phyloP scores from a whole-genome alignment of 2,797 vertebrate genomes.

The Aplochiton taeniatus region DNA sequence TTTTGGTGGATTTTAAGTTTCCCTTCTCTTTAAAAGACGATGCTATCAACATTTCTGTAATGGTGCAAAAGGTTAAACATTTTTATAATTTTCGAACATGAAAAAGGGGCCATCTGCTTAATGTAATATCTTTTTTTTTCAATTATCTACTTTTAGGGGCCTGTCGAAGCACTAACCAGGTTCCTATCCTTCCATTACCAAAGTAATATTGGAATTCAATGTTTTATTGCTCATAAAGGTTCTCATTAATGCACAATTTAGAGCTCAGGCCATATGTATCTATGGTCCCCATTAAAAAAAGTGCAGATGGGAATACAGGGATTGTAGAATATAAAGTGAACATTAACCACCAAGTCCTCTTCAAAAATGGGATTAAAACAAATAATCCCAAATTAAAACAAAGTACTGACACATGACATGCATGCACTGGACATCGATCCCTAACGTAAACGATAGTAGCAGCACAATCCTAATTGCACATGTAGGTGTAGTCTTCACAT shows the following conservation, averaged over 20 bases:
- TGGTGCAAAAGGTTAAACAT: conserved; percentile 46
- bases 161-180: conserved; percentile 30
- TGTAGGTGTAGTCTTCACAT: too few species aligned
- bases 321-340: too few species aligned
- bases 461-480: too few species aligned
- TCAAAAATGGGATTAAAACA: too few species aligned
- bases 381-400: too few species aligned
- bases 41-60: conserved; percentile 41
- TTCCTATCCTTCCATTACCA: conserved; percentile 48
- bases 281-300: conserved; percentile 15
- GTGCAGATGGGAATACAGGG: too few species aligned
- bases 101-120: conserved; percentile 41
- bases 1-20: conserved; percentile 44
- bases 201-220: conserved; percentile 48
- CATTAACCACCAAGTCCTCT: too few species aligned
- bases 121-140: conserved; percentile 38
- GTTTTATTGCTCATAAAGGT: conserved; percentile 49
- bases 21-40: conserved; percentile 34
- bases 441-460: too few species aligned
- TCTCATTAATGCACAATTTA: conserved; percentile 53
- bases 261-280: conserved; percentile 48
- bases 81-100: conserved; percentile 49
- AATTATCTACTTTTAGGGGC: conserved; percentile 33
- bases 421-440: too few species aligned
- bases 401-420: too few species aligned